Percentiles rank a stretch among this genome's conserved stretches.
phyloP scores from a whole-genome alignment of 2,113 vertebrate genomes.

The Paramormyrops kingsleyae region DNA sequence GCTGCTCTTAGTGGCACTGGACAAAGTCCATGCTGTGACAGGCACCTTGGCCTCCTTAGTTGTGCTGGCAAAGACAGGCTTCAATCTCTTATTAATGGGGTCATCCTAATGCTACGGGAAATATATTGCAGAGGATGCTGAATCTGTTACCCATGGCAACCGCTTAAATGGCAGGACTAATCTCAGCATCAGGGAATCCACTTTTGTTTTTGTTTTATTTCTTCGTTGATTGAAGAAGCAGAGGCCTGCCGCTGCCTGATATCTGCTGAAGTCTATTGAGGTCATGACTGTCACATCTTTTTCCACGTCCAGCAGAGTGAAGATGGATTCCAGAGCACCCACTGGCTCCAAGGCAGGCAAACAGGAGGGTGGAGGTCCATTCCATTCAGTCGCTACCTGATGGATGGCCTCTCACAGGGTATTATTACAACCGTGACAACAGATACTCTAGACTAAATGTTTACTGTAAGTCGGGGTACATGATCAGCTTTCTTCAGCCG shows the following conservation, averaged over 20 bases:
- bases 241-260: not conserved
- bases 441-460: not conserved
- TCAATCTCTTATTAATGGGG: not conserved
- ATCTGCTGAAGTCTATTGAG: not conserved
- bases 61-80: not conserved
- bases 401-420: not conserved
- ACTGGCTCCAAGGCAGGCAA: not conserved
- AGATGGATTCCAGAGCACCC: not conserved
- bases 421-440: not conserved
- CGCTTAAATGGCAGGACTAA: not conserved
- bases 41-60: not conserved
- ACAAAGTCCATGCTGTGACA: not conserved
- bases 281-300: not conserved
- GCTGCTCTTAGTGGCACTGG: not conserved
- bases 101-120: not conserved
- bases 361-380: not conserved
- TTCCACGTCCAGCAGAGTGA: not conserved
- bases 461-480: not conserved
- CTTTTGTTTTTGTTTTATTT: slow-evolving; percentile 6
- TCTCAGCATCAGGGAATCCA: not conserved
- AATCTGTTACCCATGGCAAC: not conserved
- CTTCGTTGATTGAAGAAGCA: not conserved
- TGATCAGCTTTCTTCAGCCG: not conserved
- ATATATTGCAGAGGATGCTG: not conserved
- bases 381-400: not conserved